These are phyloP conservation scores for Numenius phaeopus DNA, from an alignment of 2,797 vertebrate species.

Conservation along the genomic window DNA sequence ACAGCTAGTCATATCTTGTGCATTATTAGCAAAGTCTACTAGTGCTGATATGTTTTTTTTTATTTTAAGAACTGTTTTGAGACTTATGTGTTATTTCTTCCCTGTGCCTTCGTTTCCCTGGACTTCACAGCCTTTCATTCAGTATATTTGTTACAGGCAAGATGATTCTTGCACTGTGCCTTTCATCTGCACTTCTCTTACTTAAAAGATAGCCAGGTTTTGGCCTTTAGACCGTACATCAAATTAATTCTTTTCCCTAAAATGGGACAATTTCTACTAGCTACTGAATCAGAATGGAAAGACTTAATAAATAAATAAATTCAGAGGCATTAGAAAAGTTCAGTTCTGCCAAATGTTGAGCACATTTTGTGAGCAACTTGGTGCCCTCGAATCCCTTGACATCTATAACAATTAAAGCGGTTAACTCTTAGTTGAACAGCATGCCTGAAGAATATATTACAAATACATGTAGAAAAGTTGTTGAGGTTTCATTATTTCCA, in stretches of 20 bases:
- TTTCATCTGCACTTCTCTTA: not conserved
- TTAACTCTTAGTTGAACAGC: not conserved
- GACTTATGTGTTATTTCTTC: not conserved
- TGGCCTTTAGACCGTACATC: not conserved
- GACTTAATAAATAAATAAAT: not conserved
- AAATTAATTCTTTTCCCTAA: not conserved
- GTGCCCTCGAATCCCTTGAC: not conserved
- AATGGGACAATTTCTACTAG: not conserved
- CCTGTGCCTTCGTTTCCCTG: rapidly evolving
- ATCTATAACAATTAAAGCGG: not conserved
- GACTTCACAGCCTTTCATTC: not conserved
- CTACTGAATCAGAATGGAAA: not conserved
- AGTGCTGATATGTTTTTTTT: not conserved
- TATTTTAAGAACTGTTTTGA: not conserved
- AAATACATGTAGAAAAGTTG: not conserved
- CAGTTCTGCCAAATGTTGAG: not conserved
- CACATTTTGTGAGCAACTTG: not conserved
- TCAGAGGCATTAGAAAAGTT: not conserved
- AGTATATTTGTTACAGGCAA: not conserved
- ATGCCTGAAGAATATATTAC: not conserved
- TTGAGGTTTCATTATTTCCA: not conserved
- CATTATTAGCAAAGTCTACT: not conserved
- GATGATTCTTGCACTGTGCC: not conserved
- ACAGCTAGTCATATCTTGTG: not conserved
- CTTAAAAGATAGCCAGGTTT: not conserved